Percentiles rank a stretch among this genome's conserved stretches.
Evolutionary conservation across 2,888 invertebrate genomes (phyloP).

Genomic region (Limenitis camilla): DNA sequence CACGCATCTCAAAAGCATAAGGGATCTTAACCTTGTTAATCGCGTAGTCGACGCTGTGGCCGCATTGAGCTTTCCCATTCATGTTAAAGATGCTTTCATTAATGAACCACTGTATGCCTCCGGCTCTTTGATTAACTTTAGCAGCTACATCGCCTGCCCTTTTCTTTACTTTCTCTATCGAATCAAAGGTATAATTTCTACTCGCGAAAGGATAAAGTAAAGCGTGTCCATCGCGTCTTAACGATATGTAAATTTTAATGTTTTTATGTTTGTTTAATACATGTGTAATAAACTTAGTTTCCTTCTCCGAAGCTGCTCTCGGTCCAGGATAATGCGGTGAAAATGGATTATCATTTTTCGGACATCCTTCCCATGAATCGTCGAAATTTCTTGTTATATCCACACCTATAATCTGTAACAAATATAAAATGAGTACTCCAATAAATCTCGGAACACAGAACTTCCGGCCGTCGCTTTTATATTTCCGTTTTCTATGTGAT

Average conservation of each 20-base stretch:
- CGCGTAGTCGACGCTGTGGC: constrained; percentile 60
- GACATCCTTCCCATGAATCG: constrained; percentile 43
- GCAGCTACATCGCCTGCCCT: constrained; percentile 41
- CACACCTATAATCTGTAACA: constrained; percentile 39
- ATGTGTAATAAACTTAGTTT: constrained; percentile 74
- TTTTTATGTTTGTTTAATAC: constrained; percentile 65
- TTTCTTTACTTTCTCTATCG: constrained; percentile 24
- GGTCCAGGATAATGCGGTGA: constrained; percentile 72
- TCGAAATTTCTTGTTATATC: constrained; percentile 60
- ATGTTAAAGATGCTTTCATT: constrained; percentile 44
- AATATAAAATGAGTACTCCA: no score
- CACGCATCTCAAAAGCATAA: constrained; percentile 53
- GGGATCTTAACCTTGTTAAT: constrained; percentile 33
- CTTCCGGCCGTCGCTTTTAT: no score
- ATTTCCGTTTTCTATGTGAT: no score
- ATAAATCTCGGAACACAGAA: no score
- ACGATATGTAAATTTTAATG: constrained; percentile 78
- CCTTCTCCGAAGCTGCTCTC: constrained; percentile 76
- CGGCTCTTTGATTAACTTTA: constrained; percentile 50
- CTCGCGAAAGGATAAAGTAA: constrained; percentile 79
- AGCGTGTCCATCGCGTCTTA: constrained; percentile 81
- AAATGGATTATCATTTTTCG: constrained; percentile 32
- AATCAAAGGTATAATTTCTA: constrained; percentile 29
- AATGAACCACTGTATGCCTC: constrained; percentile 41
- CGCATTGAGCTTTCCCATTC: constrained; percentile 47